Evolutionary conservation across 2,113 vertebrate genomes (phyloP).

Genomic region (Lota lota): DNA sequence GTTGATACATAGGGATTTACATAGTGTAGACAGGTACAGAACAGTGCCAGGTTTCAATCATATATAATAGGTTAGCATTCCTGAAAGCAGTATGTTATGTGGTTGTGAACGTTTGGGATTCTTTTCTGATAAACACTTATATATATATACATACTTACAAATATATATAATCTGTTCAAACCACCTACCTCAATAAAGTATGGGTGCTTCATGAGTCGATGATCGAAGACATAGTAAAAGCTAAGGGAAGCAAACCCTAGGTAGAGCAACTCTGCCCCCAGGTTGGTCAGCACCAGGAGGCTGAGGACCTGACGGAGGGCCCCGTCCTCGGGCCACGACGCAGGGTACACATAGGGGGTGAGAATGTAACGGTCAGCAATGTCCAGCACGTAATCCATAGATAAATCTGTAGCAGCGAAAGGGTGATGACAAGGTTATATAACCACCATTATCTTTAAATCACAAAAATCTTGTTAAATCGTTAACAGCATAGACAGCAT

Average conservation of each 20-base stretch:
- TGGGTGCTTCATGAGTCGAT: conserved; percentile 87
- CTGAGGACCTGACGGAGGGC: conserved; percentile 85
- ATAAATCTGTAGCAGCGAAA: not conserved
- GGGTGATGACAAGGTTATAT: too few species aligned
- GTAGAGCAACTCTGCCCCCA: conserved; percentile 84
- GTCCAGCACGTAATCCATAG: conserved; percentile 89
- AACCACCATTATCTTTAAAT: too few species aligned
- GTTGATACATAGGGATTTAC: not conserved
- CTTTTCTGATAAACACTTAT: too few species aligned
- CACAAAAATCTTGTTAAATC: too few species aligned
- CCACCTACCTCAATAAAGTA: conserved; percentile 87
- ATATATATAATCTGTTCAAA: not conserved
- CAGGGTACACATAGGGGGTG: conserved; percentile 85
- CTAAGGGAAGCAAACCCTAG: conserved; percentile 82
- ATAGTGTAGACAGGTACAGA: not conserved
- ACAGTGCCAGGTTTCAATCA: not conserved
- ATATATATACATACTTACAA: too few species aligned
- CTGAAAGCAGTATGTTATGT: too few species aligned
- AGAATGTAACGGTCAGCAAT: conserved; percentile 79
- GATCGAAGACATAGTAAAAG: conserved; percentile 90
- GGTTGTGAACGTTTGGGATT: too few species aligned
- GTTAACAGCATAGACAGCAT: too few species aligned
- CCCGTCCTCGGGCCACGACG: conserved; percentile 78
- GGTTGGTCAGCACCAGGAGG: conserved; percentile 87
- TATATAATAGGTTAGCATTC: too few species aligned